Base-by-base conservation (phyloP, 2,113 vertebrate species). In the Pangasianodon hypophthalmus region DNA sequence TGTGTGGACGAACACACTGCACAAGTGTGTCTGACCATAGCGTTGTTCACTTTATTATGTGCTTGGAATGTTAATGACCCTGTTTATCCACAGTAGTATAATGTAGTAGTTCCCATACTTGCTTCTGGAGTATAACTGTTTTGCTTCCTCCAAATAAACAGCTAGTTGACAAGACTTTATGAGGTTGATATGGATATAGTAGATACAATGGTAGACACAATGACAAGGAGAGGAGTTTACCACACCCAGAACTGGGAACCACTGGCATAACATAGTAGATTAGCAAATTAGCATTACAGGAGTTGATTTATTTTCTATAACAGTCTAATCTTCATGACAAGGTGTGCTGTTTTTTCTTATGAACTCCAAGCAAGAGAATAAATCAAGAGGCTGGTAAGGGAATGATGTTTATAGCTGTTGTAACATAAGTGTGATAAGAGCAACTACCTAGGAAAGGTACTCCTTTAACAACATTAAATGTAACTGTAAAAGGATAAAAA, bases 1-100 rank as follows among this genome's bases (percentile, higher is more conserved):
- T 75, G 85, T 10, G 56, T 87, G 86, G 19, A 11, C 37, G 5
- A 62, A 16, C 85, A 87, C 85, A 44, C 6, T 69, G 69, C 64
- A 86, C n/a, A 73, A 73, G 48, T 26, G 29, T 54, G 82, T 41
- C 52, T 37, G 52, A 58, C 7, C 29, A 37, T 56, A 83, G 46
- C 26, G 2, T 54, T 5, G 14, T 37, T 86, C 37, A 26, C 52
- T 83, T 56, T 37, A 58, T 58, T 83, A 26, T 4, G 4, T 84
- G 82, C 41, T 62, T 60, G 37, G 82, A 44, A 84, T 44, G 56
- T 62, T 60, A 84, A 84, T 44, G n/a, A 24, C 32, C 54, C 11
- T 41, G 32, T 62, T 62, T 44, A 26, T 44, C 21, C 11, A 6
- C 37, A 41, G 37, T 84, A 44, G 21, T 60, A 26, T 13, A 60